Conservation (phyloP, 2,888 invertebrate species). For the Nomada ruficornis region DNA sequence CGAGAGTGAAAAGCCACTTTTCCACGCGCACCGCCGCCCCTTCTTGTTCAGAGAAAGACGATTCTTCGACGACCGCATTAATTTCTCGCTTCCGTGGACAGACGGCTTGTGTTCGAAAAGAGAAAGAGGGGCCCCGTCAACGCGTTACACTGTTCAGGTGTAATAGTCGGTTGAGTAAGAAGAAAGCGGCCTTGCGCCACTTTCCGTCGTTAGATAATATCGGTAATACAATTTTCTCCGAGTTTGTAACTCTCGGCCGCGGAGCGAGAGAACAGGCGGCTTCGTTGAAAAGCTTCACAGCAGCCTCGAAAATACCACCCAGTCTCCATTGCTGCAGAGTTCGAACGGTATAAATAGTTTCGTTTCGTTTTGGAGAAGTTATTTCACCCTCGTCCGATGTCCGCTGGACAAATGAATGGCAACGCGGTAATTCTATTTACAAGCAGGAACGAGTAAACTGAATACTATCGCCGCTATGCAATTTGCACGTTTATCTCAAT, state of each 20-base stretch:
- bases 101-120: slow-evolving; percentile 60
- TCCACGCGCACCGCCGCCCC: slow-evolving; percentile 43
- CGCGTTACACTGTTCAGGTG: slow-evolving; percentile 65
- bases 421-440: neutral
- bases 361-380: neutral
- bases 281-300: neutral
- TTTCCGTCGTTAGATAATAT: slow-evolving; percentile 82
- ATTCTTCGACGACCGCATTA: slow-evolving; percentile 68
- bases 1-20: slow-evolving; percentile 69
- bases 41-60: slow-evolving; percentile 36
- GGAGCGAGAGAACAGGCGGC: neutral
- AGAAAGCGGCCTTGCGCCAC: slow-evolving; percentile 82
- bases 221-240: slow-evolving; percentile 78
- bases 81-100: slow-evolving; percentile 68
- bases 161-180: slow-evolving; percentile 81
- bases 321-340: no score
- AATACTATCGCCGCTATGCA: neutral
- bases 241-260: slow-evolving; percentile 29
- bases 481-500: neutral
- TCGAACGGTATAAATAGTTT: neutral
- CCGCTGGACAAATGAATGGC: neutral
- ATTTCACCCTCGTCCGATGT: neutral
- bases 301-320: neutral
- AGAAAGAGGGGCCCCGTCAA: slow-evolving; percentile 61
- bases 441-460: neutral